phyloP scores from a whole-genome alignment of 2,113 vertebrate species.

The Centropus bengalensis region DNA sequence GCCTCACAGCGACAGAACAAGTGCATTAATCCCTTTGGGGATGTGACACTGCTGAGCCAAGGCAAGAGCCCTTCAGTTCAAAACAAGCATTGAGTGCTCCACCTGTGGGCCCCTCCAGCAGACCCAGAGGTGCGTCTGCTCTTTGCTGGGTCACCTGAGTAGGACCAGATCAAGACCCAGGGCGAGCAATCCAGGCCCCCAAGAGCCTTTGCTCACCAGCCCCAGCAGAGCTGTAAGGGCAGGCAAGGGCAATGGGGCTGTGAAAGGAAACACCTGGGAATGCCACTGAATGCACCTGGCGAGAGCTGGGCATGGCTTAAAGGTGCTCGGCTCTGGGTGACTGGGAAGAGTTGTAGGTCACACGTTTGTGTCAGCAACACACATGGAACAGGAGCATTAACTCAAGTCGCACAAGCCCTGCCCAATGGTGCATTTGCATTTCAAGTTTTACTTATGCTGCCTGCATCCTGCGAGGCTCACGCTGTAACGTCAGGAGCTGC shows the following conservation, averaged over 20 bases:
- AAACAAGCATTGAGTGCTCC: neutral
- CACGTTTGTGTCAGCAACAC: rapidly evolving
- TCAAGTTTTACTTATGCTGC: neutral
- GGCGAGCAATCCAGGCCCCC: neutral
- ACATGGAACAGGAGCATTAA: rapidly evolving
- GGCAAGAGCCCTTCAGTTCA: neutral
- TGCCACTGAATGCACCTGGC: neutral
- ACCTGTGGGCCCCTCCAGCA: neutral
- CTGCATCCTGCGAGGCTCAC: neutral
- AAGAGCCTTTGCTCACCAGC: neutral
- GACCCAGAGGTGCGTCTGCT: neutral
- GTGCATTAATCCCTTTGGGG: neutral
- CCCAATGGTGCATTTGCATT: neutral
- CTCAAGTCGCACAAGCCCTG: neutral
- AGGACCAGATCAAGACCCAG: neutral
- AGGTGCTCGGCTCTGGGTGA: neutral
- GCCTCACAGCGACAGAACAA: rapidly evolving
- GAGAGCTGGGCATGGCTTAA: neutral
- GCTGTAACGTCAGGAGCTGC: neutral
- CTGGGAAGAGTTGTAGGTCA: neutral
- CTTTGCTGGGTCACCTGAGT: neutral
- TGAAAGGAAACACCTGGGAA: neutral
- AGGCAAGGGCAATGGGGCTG: neutral
- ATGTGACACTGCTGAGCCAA: neutral
- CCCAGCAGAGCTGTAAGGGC: neutral